These are phyloP conservation scores for Troides helena DNA, from an alignment of 2,888 invertebrate species.

Conservation along the genomic window DNA sequence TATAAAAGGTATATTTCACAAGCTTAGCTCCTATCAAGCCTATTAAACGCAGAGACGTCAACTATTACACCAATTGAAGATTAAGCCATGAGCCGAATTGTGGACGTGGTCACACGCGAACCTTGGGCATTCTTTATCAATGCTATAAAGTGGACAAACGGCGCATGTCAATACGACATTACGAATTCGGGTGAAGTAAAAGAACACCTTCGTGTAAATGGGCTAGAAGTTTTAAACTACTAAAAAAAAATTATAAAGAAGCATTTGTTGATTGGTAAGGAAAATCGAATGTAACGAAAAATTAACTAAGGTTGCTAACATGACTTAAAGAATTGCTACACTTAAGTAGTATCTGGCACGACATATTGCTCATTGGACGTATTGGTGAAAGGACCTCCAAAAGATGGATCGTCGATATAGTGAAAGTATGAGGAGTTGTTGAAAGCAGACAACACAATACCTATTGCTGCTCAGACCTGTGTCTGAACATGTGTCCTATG, in stretches of 20 bases:
- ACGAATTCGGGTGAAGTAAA: conserved; percentile 12
- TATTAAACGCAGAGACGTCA: conserved; percentile 5
- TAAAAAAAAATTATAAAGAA: neutral
- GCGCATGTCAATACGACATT: conserved; percentile 13
- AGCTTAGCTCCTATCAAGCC: neutral
- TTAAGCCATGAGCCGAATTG: conserved; percentile 23
- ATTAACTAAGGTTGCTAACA: no score
- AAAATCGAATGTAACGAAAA: no score
- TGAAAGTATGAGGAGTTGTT: no score
- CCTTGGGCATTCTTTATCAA: conserved; percentile 13
- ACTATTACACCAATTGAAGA: conserved; percentile 15
- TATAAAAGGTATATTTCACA: neutral
- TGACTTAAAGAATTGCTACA: no score
- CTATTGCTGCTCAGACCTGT: no score
- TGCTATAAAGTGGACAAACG: conserved; percentile 6
- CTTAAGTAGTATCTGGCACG: no score
- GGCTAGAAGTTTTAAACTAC: neutral
- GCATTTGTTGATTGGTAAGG: neutral
- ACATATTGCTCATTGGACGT: no score
- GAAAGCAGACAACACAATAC: no score
- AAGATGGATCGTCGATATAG: no score
- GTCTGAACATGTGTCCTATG: no score
- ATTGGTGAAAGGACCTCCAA: no score
- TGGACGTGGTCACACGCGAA: conserved; percentile 9
- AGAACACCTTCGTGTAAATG: neutral